Evolutionary conservation across 2,888 invertebrate genomes (phyloP).

Genomic region (Acanthoscelides obtectus): DNA sequence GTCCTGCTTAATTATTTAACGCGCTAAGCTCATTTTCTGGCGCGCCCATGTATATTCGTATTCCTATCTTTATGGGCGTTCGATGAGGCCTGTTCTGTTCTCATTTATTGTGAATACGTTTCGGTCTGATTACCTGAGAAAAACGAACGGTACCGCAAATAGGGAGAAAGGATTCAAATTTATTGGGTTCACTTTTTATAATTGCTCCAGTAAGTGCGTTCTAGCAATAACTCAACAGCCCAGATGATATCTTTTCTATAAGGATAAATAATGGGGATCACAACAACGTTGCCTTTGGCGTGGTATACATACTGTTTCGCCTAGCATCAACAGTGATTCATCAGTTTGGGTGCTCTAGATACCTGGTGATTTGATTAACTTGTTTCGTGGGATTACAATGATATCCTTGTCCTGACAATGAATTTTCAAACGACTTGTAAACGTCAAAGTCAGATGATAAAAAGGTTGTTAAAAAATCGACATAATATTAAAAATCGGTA

Average conservation of each 20-base stretch:
- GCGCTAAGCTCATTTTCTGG: too few species aligned
- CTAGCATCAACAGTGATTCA: not conserved
- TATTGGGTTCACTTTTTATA: not conserved
- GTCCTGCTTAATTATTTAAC: too few species aligned
- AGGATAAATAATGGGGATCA: not conserved
- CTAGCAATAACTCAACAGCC: not conserved
- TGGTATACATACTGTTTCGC: not conserved
- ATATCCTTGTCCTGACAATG: too few species aligned
- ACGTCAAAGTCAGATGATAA: too few species aligned
- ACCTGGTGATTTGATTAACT: too few species aligned
- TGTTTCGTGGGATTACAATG: too few species aligned
- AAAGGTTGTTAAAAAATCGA: too few species aligned
- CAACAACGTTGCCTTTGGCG: not conserved
- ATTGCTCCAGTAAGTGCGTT: not conserved
- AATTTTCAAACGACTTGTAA: too few species aligned
- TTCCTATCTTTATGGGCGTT: not conserved
- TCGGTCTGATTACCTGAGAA: not conserved
- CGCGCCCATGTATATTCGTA: not conserved
- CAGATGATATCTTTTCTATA: not conserved
- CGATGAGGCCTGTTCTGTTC: not conserved
- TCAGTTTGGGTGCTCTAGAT: not conserved
- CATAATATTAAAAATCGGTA: too few species aligned
- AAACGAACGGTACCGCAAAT: not conserved
- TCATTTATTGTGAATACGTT: not conserved
- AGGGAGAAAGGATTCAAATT: not conserved